Conservation (phyloP, 2,797 vertebrate species). For the Pseudochirops cupreus region DNA sequence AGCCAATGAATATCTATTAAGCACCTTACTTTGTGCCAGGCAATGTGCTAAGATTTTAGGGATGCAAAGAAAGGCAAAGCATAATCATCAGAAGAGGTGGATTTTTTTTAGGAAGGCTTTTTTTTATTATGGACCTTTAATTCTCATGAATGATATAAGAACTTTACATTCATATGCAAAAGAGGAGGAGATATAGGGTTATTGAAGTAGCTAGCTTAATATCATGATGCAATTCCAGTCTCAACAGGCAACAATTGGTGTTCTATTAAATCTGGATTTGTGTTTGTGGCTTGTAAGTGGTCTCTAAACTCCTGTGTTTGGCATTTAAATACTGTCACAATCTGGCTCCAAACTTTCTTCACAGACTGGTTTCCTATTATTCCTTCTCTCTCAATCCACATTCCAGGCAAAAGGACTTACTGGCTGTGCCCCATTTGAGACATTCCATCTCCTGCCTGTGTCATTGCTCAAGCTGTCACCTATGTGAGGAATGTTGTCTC, state of each 20-base stretch:
- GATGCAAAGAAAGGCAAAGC: neutral
- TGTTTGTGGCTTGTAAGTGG: neutral
- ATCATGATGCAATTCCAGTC: neutral
- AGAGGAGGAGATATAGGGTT: neutral
- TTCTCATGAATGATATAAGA: neutral
- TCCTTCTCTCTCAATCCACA: neutral
- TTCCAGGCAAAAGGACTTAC: neutral
- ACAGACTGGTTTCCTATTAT: neutral
- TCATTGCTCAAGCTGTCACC: neutral
- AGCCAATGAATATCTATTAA: neutral
- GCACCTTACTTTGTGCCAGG: neutral
- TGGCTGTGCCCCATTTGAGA: neutral
- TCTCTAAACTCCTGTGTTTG: conserved; percentile 4
- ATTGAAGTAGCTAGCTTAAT: neutral
- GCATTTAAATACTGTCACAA: neutral
- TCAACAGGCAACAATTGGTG: neutral
- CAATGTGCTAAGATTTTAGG: neutral
- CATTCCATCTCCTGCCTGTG: neutral
- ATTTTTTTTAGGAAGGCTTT: neutral
- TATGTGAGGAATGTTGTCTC: neutral
- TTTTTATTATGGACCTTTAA: neutral
- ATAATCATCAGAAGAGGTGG: neutral
- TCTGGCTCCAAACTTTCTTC: neutral
- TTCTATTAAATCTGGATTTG: neutral
- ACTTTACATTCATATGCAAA: neutral